Base-by-base conservation (phyloP, 2,888 invertebrate species). In the Lithophane semibrunnea region DNA sequence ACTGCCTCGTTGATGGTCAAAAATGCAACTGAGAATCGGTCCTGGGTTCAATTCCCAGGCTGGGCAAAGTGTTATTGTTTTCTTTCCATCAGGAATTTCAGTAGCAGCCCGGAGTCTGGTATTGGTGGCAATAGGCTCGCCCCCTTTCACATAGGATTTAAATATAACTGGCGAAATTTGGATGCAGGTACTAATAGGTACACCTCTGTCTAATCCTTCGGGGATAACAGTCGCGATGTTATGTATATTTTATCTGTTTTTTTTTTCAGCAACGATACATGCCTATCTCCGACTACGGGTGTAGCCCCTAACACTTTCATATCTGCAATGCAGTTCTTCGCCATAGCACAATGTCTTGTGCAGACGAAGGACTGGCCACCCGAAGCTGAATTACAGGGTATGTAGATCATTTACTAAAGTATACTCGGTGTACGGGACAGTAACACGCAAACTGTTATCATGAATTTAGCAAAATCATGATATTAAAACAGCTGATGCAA, bases 311-410 rank as follows among this genome's bases (percentile, higher is more conserved):
- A 60, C 56, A 73, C 37, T 12, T 86, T 85, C 42, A 9, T 60
- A 13, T 68, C 85, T 42, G 82, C 85, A 0, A 12, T 82, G 3
- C 67, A 82, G 37, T 85, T 72, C 60, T 75, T 85, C 47, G 5
- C 75, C 54, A 63, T 75, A 21, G 73, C 82, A 4, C 79, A 86
- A 56, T 82, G 82, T 37, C 54, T 86, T 3, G 29, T 86, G 3
- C 78, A 72, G 16, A 73, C 56, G 0, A 74, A 70, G 13, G 69
- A 84, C 24, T 82, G 75, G 79, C 74, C 84, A 13, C 64, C 65
- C 1, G 77, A 80, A n/a, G 66, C 54, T 29, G 56, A 75, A 10
- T 21, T 83, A 42, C 16, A 58, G 0, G 82, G 82, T 82, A 58
- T 47, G 65, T 61, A 42, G 8, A 78, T 42, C 10, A 24, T 10